phyloP scores from a whole-genome alignment of 2,113 vertebrate species.

The Melanotaenia duboulayi region DNA sequence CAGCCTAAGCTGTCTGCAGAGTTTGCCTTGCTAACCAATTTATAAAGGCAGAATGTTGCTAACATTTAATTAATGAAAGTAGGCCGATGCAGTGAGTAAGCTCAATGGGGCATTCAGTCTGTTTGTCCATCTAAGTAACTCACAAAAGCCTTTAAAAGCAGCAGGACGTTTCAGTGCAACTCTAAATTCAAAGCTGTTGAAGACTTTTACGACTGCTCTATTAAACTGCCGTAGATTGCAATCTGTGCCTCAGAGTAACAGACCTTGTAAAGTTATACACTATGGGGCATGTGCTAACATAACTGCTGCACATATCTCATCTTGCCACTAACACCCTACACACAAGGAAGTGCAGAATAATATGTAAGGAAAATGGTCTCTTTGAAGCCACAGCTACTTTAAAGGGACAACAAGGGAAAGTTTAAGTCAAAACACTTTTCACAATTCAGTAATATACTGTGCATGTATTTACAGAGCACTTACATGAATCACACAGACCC shows the following conservation, averaged over 20 bases:
- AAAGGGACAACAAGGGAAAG: neutral
- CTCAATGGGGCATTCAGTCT: neutral
- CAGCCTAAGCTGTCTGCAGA: neutral
- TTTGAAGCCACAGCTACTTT: neutral
- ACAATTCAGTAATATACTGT: neutral
- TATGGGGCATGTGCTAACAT: constrained; percentile 68
- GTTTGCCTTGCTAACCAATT: neutral
- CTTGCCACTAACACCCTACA: constrained; percentile 6
- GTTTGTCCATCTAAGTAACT: constrained; percentile 3
- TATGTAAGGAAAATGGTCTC: constrained; percentile 11
- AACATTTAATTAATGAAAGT: constrained; percentile 3
- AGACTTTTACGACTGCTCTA: constrained; percentile 49
- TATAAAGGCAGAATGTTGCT: neutral
- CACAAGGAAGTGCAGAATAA: constrained; percentile 17
- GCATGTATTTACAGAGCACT: constrained; percentile 14
- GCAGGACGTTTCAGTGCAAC: constrained; percentile 18
- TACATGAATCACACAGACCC: neutral
- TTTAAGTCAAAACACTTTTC: neutral
- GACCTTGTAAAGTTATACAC: constrained; percentile 72
- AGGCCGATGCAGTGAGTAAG: neutral
- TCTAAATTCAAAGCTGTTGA: constrained; percentile 47
- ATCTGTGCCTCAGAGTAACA: constrained; percentile 64
- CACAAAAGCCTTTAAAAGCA: constrained; percentile 2
- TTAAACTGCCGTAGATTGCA: constrained; percentile 55
- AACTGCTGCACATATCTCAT: constrained; percentile 55